A percentile compares a stretch with the other conserved stretches of the same genome.
Evolutionary conservation across 1,140 invertebrate species (phyloP).

Genomic region (Drosophila triauraria): DNA sequence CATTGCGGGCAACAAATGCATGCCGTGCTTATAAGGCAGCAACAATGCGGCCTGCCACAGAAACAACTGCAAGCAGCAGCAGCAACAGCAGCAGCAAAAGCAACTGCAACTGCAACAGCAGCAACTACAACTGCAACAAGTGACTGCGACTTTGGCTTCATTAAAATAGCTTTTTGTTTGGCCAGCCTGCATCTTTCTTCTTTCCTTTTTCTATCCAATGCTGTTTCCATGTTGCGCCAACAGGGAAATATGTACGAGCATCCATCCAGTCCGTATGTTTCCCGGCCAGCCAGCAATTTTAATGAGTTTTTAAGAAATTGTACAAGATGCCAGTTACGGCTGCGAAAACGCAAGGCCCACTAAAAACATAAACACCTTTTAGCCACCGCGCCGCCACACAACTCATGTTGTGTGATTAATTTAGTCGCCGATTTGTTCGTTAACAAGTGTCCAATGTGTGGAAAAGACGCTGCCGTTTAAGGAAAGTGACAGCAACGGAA

Average conservation of each 20-base stretch:
- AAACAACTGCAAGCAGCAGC: too few species aligned
- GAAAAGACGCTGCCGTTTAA: conserved; percentile 38
- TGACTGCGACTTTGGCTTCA: conserved; percentile 69
- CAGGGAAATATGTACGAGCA: conserved; percentile 37
- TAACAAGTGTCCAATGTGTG: conserved; percentile 54
- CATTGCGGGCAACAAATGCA: conserved; percentile 78
- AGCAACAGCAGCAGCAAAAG: too few species aligned
- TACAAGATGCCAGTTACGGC: conserved; percentile 65
- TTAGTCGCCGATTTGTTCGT: conserved; percentile 60
- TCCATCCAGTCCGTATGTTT: conserved; percentile 20
- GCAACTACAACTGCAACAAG: conserved; percentile 46
- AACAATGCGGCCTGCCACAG: conserved; percentile 63
- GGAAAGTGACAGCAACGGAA: conserved; percentile 40
- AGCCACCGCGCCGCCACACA: conserved; percentile 43
- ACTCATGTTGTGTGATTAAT: conserved; percentile 63
- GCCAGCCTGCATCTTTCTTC: conserved; percentile 57
- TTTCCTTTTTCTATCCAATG: conserved; percentile 49
- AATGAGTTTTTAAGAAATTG: conserved; percentile 79
- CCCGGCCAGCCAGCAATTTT: conserved; percentile 60
- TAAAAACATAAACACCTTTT: conserved; percentile 36
- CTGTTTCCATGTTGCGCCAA: conserved; percentile 45
- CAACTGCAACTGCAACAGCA: conserved; percentile 26
- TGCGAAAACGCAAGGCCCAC: conserved; percentile 33
- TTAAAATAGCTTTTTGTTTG: conserved; percentile 78
- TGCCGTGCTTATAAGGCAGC: conserved; percentile 75